These are phyloP conservation scores for Porphyrio hochstetteri DNA, from an alignment of 2,113 vertebrate genomes.

Conservation along the genomic window DNA sequence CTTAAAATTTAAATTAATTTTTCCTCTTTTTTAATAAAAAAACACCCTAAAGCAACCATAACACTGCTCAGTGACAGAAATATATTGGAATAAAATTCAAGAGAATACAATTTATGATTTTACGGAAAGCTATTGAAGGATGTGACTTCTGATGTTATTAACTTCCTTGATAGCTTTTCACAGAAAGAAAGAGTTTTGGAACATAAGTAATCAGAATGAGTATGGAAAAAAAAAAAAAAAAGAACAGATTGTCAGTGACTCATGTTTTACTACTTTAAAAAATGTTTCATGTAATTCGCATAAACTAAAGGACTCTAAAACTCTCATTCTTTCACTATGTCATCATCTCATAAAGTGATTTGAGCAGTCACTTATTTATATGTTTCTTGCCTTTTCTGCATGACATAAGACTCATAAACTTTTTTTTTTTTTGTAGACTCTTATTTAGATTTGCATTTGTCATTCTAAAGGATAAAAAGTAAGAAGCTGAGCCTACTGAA, in stretches of 20 bases:
- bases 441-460: not conserved
- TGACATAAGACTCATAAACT: not conserved
- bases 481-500: not conserved
- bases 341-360: not conserved
- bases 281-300: not conserved
- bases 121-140: not conserved
- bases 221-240: not conserved
- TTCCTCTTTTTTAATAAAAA: not conserved
- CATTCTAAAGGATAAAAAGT: not conserved
- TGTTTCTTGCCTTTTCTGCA: not conserved
- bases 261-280: not conserved
- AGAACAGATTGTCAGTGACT: not conserved
- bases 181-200: not conserved
- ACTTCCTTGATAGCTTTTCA: not conserved
- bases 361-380: not conserved
- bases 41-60: not conserved
- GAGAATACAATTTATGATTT: not conserved
- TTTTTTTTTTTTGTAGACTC: not conserved
- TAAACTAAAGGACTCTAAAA: not conserved
- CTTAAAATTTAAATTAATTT: not conserved
- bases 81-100: not conserved
- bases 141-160: not conserved
- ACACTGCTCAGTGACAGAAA: not conserved
- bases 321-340: not conserved
- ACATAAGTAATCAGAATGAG: not conserved